phyloP scores from a whole-genome alignment of 2,797 vertebrate genomes.

The Danio albolineatus region DNA sequence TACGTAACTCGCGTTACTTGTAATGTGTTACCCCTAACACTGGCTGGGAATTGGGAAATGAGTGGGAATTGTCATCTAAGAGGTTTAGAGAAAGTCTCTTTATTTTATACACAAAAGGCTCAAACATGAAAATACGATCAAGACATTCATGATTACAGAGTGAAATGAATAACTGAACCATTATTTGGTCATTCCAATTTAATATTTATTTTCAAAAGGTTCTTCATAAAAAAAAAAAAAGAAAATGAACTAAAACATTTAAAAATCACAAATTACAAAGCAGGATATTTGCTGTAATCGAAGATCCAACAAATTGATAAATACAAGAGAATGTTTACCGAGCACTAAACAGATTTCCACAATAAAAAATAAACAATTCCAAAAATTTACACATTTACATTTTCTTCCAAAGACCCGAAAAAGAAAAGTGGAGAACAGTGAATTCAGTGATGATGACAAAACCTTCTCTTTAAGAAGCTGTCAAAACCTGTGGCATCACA shows the following conservation, averaged over 20 bases:
- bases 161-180: not conserved
- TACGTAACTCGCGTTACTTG: too few species aligned
- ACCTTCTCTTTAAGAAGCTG: slow-evolving; percentile 7
- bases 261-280: slow-evolving; percentile 40
- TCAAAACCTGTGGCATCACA: not conserved
- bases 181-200: slow-evolving; percentile 29
- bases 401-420: slow-evolving; percentile 9
- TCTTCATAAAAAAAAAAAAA: slow-evolving; percentile 49
- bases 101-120: too few species aligned
- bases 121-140: not conserved
- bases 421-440: not conserved
- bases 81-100: too few species aligned
- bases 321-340: not conserved
- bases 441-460: not conserved
- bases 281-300: not conserved
- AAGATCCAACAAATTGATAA: slow-evolving; percentile 8
- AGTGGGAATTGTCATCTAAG: too few species aligned
- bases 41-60: too few species aligned
- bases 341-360: not conserved
- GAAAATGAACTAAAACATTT: slow-evolving; percentile 31
- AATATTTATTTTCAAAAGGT: slow-evolving; percentile 56
- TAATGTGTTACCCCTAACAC: too few species aligned
- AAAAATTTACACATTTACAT: slow-evolving; percentile 31
- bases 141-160: not conserved
- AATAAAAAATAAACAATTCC: slow-evolving; percentile 2